Evolutionary conservation across 1,140 invertebrate species (phyloP), one percentile per base, ranked within the genome.

Genomic region (Pollicipes pollicipes): DNA sequence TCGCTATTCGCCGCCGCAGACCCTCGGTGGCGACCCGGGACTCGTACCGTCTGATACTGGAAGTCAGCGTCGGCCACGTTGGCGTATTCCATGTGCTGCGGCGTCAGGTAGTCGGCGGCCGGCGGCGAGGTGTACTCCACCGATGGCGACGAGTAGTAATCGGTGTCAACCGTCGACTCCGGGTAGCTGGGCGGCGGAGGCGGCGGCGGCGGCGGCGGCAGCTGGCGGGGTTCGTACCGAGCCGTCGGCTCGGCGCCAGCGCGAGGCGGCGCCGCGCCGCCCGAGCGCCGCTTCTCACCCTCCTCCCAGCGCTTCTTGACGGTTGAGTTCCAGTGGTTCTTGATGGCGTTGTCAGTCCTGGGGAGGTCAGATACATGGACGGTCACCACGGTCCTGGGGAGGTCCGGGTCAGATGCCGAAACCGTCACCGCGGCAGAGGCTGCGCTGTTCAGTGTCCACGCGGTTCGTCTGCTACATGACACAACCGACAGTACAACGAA

Each of bases 271-370:
- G 13, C 45, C 6, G 45, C 45, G 13, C 45, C 45, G 13, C 24
- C 45, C 13, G 45, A 10, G 8, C 45, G 45, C 13, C 45, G 45
- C 45, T 58, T 58, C 13, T 10, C 6, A 13, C 13, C 3, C 64
- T 66, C 64, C 64, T 66, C 64, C 64, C 64, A 66, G 64, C 64
- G 64, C 17, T 66, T 66, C 64, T 66, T 66, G 90, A 98, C 95
- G 13, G 95, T 97, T 21, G 94, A 97, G 81, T 98, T 98, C 95
- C 95, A 98, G 79, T 98, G 96, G 81, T 98, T 98, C 80, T 98
- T 98, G 74, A 98, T 98, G 8, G 95, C 93, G 84, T 98, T 98
- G 80, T 97, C 95, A 2, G 95, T 97, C 78, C 93, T 88, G 78
- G 21, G 81, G 77, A 76, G n/a, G n/a, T n/a, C n/a, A n/a, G n/a